A percentile compares a stretch with the other conserved stretches of the same genome.
Conservation (phyloP, 2,888 invertebrate species). For the Caenorhabditis japonica region DNA sequence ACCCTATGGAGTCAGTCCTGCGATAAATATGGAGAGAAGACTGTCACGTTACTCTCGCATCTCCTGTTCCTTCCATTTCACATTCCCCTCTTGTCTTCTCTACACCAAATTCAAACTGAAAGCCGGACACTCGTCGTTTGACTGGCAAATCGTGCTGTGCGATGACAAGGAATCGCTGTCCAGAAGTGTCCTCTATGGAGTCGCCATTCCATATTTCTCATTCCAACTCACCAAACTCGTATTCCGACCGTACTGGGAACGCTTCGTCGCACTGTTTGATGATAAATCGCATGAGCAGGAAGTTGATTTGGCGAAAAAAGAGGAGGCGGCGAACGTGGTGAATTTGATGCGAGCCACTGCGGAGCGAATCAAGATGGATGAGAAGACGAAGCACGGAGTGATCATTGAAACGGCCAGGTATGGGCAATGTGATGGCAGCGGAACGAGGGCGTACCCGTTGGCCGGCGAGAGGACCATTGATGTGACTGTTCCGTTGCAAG, state of each 20-base stretch:
- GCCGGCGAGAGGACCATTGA: constrained; percentile 80
- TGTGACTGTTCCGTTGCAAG: constrained; percentile 94
- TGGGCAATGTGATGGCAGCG: constrained; percentile 59
- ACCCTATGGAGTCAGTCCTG: constrained; percentile 59
- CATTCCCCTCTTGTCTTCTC: constrained; percentile 70
- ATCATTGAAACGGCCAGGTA: constrained; percentile 85
- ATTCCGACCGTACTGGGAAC: constrained; percentile 65
- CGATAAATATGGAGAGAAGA: constrained; percentile 68
- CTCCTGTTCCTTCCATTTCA: constrained; percentile 64
- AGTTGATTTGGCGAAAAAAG: constrained; percentile 71
- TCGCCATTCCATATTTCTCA: constrained; percentile 66
- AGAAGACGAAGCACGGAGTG: constrained; percentile 87
- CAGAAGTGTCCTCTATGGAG: constrained; percentile 71
- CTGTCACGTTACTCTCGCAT: constrained; percentile 70
- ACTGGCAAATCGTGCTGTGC: constrained; percentile 74
- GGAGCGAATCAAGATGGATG: constrained; percentile 86
- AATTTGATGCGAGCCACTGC: constrained; percentile 92
- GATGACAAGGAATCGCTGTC: constrained; percentile 72
- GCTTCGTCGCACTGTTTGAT: constrained; percentile 62
- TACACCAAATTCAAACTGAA: constrained; percentile 70
- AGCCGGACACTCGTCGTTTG: constrained; percentile 69
- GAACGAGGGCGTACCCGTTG: constrained; percentile 69
- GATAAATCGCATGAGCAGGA: constrained; percentile 64
- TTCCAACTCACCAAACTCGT: constrained; percentile 51
- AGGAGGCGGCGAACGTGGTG: constrained; percentile 69